Evolutionary conservation across 2,888 invertebrate species (phyloP), one percentile per base, ranked within the genome.

Genomic region (Drosophila histrio): DNA sequence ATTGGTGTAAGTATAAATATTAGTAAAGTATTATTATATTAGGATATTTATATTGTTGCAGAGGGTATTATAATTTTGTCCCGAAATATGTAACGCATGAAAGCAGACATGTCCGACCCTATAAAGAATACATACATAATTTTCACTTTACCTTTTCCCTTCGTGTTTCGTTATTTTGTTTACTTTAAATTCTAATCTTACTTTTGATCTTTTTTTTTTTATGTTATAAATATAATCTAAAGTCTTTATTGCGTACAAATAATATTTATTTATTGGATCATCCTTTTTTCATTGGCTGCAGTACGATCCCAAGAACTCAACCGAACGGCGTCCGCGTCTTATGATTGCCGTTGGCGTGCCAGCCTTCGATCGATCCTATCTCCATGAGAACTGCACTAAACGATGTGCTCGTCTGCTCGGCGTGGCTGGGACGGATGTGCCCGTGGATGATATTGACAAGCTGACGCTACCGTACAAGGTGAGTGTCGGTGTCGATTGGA

Each of bases 281-380:
- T 2, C 1, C 1, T 2, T 5, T n/a, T 39, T 6, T 6, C 6
- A 6, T n/a, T 1, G 7, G 6, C 44, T 59, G 21, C 30, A 91
- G 91, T 89, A 89, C 56, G 86, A 90, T 69, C 86, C 87, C 0
- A 70, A 64, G n/a, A 78, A 79, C 30, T 77, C 72, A 3, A 70
- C 75, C 13, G 79, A 87, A 11, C 34, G 58, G 4, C 34, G 67
- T 28, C 81, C 89, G 3, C 94, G 96, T 62, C 92, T 98, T 66
- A 95, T 98, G 92, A 97, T 97, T 36, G 97, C 98, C 0, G 97
- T 98, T 19, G 96, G 98, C 5, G 96, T 97, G 26, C 98, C 99
- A 0, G 97, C 98, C 1, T 98, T 97, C 90, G 96, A 98, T 92
- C 94, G 94, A 61, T 95, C 94, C 82, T 93, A 93, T 71, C 94